A percentile compares a stretch with the other conserved stretches of the same genome.
phyloP scores from a whole-genome alignment of 2,113 vertebrate species.

The Callopanchax toddi region DNA sequence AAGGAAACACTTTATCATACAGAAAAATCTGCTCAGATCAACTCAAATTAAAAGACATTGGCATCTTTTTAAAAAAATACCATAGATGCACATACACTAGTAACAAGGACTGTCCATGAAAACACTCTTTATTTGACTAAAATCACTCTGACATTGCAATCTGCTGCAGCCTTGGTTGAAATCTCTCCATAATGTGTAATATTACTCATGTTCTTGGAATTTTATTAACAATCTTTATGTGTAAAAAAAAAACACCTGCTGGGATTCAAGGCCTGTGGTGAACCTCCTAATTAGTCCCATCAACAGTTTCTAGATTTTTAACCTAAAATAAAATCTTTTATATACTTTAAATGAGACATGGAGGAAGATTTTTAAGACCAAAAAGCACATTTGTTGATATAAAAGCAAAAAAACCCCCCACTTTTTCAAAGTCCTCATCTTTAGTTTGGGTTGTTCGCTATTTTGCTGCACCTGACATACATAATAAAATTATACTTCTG shows the following conservation, averaged over 20 bases:
- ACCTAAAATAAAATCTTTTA: conserved; percentile 18
- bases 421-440: not conserved
- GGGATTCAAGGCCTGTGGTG: not conserved
- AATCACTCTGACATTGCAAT: not conserved
- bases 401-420: too few species aligned
- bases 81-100: not conserved
- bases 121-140: not conserved
- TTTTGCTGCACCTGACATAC: not conserved
- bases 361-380: conserved; percentile 19
- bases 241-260: not conserved
- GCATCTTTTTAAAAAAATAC: conserved; percentile 10
- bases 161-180: not conserved
- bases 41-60: not conserved
- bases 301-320: conserved; percentile 4
- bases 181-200: not conserved
- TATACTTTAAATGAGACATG: conserved; percentile 20
- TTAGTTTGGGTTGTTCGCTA: not conserved
- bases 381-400: conserved; percentile 22
- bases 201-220: conserved; percentile 2
- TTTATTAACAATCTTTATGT: conserved; percentile 2
- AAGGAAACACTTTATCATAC: conserved; percentile 3
- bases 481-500: not conserved
- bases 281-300: conserved; percentile 13
- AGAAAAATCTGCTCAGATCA: conserved; percentile 13
- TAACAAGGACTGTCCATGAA: not conserved